Evolutionary conservation across 2,888 invertebrate genomes (phyloP), one percentile per base, ranked within the genome.

Genomic region (Yponomeuta plumbellus): DNA sequence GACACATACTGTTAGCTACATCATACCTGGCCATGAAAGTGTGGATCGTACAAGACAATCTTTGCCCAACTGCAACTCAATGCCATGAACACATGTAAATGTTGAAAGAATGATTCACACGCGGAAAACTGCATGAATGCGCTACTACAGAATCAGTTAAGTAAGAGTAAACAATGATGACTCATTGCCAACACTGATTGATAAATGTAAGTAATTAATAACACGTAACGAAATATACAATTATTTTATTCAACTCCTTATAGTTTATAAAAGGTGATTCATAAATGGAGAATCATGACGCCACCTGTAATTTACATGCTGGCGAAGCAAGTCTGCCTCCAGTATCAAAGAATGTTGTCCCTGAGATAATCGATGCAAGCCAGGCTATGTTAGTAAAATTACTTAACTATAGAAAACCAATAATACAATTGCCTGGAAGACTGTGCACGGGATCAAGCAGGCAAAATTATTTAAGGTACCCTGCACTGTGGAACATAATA

Each of bases 121-220:
- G 44, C 44, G 44, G 44, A 52, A 52, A 52, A 52, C 44, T 52
- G 44, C 44, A 52, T 52, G 44, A 52, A 52, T 52, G 44, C 44
- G 44, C 17, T 52, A 52, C 44, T 52, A 52, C 44, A 52, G 44
- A 52, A 52, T 52, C 44, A 52, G 44, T 52, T 52, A 52, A 52
- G 44, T 52, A 52, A 52, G 44, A 52, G 44, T 52, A 52, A 52
- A 52, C 44, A 52, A 52, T 17, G 17, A 17, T 52, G 44, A 52
- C 17, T 52, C 17, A 52, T 52, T 52, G 17, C 17, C 44, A 52
- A 52, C 44, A 52, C 44, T 52, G 44, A 52, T 52, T 52, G 44
- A 52, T 52, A 52, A 52, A 52, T 34, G 8, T 34, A 52, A 52
- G 5, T 52, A 5, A 17, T 52, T 52, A 52, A 52, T 52, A 52